These are phyloP conservation scores for Apodemus sylvaticus DNA, from an alignment of 2,113 vertebrate species.

Conservation along the genomic window DNA sequence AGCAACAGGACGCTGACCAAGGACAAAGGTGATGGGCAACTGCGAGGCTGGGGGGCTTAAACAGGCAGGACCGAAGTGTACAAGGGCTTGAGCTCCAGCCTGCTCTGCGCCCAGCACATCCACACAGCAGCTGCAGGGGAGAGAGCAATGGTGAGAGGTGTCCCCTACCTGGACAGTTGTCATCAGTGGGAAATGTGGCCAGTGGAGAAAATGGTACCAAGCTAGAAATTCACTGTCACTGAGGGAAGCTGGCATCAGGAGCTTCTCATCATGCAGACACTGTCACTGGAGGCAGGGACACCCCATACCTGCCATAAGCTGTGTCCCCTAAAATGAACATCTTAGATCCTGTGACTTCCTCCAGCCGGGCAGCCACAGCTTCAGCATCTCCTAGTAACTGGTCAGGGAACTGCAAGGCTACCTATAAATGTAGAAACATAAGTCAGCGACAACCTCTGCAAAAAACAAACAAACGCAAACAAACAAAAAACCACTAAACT, in stretches of 20 bases:
- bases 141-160: not conserved
- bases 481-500: not conserved
- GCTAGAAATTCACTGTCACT: not conserved
- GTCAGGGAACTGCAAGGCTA: constrained; percentile 97
- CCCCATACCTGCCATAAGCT: constrained; percentile 94
- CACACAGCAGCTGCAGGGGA: constrained; percentile 93
- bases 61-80: constrained; percentile 93
- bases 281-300: not conserved
- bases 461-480: not conserved
- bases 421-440: constrained; percentile 82
- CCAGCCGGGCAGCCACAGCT: constrained; percentile 86
- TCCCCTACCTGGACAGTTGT: not conserved
- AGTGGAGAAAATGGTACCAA: not conserved
- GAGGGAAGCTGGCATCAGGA: not conserved
- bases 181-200: not conserved
- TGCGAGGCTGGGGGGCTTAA: constrained; percentile 91
- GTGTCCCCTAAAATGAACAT: constrained; percentile 94
- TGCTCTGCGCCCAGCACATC: constrained; percentile 96
- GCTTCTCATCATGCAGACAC: not conserved
- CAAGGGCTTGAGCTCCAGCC: constrained; percentile 88
- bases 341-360: constrained; percentile 85
- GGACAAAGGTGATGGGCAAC: constrained; percentile 91
- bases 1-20: constrained; percentile 88
- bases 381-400: constrained; percentile 90
- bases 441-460: not conserved